Percentiles rank a stretch among this genome's conserved stretches.
Evolutionary conservation across 1,140 invertebrate species (phyloP).

Genomic region (Manduca sexta): DNA sequence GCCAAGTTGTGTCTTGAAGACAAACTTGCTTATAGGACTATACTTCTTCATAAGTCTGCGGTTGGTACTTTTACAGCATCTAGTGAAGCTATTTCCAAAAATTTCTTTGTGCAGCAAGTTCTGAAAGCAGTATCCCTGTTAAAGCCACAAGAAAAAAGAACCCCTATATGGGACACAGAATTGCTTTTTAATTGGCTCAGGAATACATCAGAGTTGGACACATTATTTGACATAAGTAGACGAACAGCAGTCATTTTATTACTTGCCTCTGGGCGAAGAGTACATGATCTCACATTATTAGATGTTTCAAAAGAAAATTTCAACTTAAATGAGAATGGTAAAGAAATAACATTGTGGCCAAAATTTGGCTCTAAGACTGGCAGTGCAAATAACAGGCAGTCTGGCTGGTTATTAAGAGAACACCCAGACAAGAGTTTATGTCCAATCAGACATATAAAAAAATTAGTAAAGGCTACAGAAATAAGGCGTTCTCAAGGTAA

Average conservation of each 20-base stretch:
- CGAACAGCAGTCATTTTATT: slow-evolving; percentile 28
- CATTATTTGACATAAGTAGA: slow-evolving; percentile 25
- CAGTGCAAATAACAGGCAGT: slow-evolving; percentile 7
- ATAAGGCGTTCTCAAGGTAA: neutral
- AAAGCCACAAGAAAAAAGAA: neutral
- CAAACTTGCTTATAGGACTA: slow-evolving; percentile 7
- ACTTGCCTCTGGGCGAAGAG: slow-evolving; percentile 25
- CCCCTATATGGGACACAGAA: slow-evolving; percentile 7
- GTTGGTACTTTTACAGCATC: slow-evolving; percentile 2
- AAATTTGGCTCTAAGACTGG: slow-evolving; percentile 44
- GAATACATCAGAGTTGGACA: neutral
- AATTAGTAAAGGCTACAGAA: neutral
- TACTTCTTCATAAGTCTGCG: slow-evolving; percentile 11
- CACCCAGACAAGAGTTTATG: slow-evolving; percentile 1
- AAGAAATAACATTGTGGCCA: slow-evolving; percentile 30
- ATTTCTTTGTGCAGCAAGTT: slow-evolving; percentile 6
- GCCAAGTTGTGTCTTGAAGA: slow-evolving; percentile 7
- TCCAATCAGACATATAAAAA: slow-evolving; percentile 6
- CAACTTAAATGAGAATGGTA: slow-evolving; percentile 7
- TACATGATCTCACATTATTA: slow-evolving; percentile 11
- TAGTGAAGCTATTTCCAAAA: neutral
- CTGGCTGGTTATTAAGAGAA: slow-evolving; percentile 10
- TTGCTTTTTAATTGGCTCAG: neutral
- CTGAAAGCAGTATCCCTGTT: slow-evolving; percentile 7
- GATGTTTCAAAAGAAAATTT: slow-evolving; percentile 11